Base-by-base conservation (phyloP, 53 echinoderm and acorn worm species). In the Arbacia lixula region DNA sequence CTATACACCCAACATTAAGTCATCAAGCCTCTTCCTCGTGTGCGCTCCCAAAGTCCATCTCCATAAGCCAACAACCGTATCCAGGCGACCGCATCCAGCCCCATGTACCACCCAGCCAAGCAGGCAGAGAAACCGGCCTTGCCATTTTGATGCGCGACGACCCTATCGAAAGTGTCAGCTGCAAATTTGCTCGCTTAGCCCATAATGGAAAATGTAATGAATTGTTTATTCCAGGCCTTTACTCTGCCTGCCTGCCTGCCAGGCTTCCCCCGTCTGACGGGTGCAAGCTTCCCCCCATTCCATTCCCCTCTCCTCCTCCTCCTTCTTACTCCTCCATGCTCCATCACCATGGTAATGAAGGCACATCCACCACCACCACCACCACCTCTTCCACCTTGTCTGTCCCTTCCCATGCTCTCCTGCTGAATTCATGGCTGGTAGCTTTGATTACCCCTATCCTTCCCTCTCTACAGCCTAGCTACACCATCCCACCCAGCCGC, bases 151-250 rank as follows among this genome's bases (percentile, higher is more conserved):
- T 50, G 82, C 43, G 41, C 43, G 63, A 46, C 31, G 62, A 64
- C 42, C 64, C 41, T 42, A 81, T 81, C 82, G 22, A 63, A 39
- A 62, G 82, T 81, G 82, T 81, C 82, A 81, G 82, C 64, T 63
- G 78, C 82, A 63, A 81, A 81, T 81, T 81, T 81, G 82, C 82
- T 32, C 64, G 82, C 82, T 81, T 81, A 81, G 62, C 82, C 63
- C 82, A 41, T 81, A 81, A 81, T 81, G 82, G 82, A 63, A 63
- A 81, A 63, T 81, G 64, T 81, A 81, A 81, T 81, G 82, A 81
- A 81, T 81, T 81, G 82, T 81, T 81, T 81, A 81, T 81, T 81
- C 64, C 82, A 2, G 28, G 63, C 40, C 78, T 77, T 54, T 60
- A 77, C 38, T 38, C 36, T 58, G 60, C 78, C 65, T 34, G 56